These are phyloP conservation scores for Uloborus plumipes DNA, from an alignment of 2,888 invertebrate genomes.

Conservation along the genomic window DNA sequence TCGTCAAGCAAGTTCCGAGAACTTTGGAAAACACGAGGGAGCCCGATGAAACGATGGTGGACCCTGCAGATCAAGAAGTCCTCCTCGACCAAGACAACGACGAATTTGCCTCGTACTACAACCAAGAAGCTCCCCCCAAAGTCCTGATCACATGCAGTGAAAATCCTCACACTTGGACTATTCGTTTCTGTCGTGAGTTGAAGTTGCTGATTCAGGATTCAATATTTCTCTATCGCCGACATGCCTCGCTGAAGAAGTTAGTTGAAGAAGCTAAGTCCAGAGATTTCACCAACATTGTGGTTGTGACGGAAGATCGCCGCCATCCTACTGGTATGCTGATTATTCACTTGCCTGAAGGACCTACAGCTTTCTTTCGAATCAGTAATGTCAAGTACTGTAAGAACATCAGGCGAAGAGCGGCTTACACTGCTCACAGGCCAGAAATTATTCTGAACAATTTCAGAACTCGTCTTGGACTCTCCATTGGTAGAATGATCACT, in stretches of 20 bases:
- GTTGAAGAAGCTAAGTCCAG: conserved; percentile 84
- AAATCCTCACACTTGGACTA: conserved; percentile 87
- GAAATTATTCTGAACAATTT: conserved; percentile 98
- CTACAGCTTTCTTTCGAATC: conserved; percentile 95
- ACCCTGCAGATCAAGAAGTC: conserved; percentile 79
- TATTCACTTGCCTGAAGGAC: conserved; percentile 95
- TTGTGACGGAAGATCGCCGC: conserved; percentile 94
- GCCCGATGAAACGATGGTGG: conserved; percentile 88
- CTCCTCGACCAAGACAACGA: conserved; percentile 78
- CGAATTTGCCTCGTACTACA: conserved; percentile 89
- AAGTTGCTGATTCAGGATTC: conserved; percentile 93
- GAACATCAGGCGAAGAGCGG: conserved; percentile 77
- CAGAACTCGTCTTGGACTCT: conserved; percentile 90
- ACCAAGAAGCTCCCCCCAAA: conserved; percentile 89
- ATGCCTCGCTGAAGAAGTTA: conserved; percentile 92
- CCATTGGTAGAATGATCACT: conserved; percentile 91
- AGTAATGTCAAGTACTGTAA: conserved; percentile 92
- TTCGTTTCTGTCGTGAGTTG: conserved; percentile 93
- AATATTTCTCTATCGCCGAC: conserved; percentile 85
- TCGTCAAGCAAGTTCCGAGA: conserved; percentile 82
- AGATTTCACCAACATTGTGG: conserved; percentile 87
- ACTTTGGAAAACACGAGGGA: conserved; percentile 94
- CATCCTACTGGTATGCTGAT: conserved; percentile 90
- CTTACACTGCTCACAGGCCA: conserved; percentile 83
- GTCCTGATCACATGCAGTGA: conserved; percentile 96